These are phyloP conservation scores for Oscheius sp. DNA, from an alignment of 2,888 invertebrate genomes.

Conservation along the genomic window DNA sequence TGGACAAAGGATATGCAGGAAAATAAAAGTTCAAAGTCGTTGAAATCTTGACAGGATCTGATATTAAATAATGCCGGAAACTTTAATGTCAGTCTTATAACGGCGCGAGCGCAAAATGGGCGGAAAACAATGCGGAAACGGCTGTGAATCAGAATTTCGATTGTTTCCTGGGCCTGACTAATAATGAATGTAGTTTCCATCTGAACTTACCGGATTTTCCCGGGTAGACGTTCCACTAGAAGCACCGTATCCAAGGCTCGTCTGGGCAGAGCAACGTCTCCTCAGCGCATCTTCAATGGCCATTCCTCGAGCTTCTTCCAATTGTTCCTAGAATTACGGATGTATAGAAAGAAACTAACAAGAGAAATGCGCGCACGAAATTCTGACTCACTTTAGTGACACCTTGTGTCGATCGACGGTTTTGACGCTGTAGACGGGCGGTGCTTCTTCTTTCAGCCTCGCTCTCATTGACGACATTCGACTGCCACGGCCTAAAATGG, in stretches of 20 bases:
- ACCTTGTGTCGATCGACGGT: slow-evolving; percentile 69
- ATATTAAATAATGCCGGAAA: too few relatives aligned
- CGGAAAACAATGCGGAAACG: not conserved
- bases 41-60: too few relatives aligned
- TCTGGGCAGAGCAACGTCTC: slow-evolving; percentile 25
- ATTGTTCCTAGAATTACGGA: slow-evolving; percentile 48
- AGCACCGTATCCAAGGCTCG: not conserved
- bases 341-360: not conserved
- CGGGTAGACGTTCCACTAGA: slow-evolving; percentile 36
- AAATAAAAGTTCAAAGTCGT: too few relatives aligned
- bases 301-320: slow-evolving; percentile 58
- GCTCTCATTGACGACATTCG: slow-evolving; percentile 67
- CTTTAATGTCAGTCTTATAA: not conserved
- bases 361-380: not conserved
- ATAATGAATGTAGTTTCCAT: not conserved
- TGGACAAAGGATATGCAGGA: too few relatives aligned
- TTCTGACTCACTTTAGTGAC: slow-evolving; percentile 54
- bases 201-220: slow-evolving; percentile 24
- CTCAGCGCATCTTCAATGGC: slow-evolving; percentile 48
- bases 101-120: not conserved
- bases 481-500: slow-evolving; percentile 67
- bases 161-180: not conserved
- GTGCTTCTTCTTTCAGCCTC: slow-evolving; percentile 71
- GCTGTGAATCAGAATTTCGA: not conserved
- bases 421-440: slow-evolving; percentile 66